phyloP scores from a whole-genome alignment of 2,113 vertebrate genomes.

The Channa argus region DNA sequence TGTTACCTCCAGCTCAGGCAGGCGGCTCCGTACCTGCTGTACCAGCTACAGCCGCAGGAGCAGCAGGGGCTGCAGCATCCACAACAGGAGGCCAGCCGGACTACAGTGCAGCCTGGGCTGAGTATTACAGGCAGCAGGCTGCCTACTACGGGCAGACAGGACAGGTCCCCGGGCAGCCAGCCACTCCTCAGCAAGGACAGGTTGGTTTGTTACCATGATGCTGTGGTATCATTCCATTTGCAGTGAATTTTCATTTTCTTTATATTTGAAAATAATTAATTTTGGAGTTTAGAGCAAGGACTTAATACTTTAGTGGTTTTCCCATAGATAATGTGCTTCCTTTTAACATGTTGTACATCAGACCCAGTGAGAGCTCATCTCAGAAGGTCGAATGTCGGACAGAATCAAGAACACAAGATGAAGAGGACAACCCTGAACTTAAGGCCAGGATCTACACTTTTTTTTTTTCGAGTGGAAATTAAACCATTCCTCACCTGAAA shows the following conservation, averaged over 20 bases:
- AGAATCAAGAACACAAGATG: background rate
- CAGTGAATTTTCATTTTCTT: background rate
- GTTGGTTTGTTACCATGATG: constrained; percentile 31
- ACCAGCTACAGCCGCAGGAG: constrained; percentile 13
- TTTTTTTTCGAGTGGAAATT: constrained; percentile 29
- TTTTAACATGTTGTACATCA: constrained; percentile 25
- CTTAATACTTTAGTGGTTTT: background rate
- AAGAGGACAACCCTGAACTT: constrained; percentile 23
- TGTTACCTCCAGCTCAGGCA: constrained; percentile 52
- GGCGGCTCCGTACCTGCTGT: constrained; percentile 17
- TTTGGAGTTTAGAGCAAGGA: background rate
- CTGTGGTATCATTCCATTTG: background rate
- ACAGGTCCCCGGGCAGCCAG: constrained; percentile 82
- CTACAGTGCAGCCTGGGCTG: constrained; percentile 90
- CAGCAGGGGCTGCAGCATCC: constrained; percentile 79
- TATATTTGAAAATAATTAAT: background rate
- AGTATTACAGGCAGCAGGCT: constrained; percentile 90
- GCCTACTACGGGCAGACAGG: constrained; percentile 87
- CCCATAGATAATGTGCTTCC: background rate
- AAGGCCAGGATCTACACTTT: constrained; percentile 26
- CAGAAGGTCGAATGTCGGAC: constrained; percentile 7
- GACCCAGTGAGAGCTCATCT: constrained; percentile 55
- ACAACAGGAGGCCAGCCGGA: constrained; percentile 83
- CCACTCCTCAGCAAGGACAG: constrained; percentile 87
- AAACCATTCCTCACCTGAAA: background rate